Conservation (phyloP, 2,888 invertebrate genomes). For the Mythimna ferrago region DNA sequence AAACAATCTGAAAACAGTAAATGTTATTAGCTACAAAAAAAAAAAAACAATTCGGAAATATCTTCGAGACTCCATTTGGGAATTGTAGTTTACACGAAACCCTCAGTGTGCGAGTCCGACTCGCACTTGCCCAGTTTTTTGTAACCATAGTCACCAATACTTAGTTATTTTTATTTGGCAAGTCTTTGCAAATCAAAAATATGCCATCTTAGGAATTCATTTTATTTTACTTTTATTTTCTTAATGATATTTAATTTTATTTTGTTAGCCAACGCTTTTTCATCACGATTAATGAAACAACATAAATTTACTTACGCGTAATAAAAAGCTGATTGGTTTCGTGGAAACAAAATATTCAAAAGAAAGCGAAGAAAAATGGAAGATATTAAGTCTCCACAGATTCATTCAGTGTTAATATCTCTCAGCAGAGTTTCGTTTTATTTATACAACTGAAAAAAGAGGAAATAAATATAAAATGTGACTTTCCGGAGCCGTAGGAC, state of each 20-base stretch:
- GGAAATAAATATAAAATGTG: slow-evolving; percentile 71
- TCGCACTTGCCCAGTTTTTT: slow-evolving; percentile 4
- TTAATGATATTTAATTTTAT: slow-evolving; percentile 31
- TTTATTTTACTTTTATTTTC: slow-evolving; percentile 12
- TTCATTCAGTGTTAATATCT: slow-evolving; percentile 67
- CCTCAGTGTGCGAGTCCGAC: too few species aligned
- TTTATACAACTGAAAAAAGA: slow-evolving; percentile 65
- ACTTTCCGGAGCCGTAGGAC: slow-evolving; percentile 63
- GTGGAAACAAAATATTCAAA: slow-evolving; percentile 60
- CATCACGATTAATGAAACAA: slow-evolving; percentile 42
- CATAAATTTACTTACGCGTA: slow-evolving; percentile 43
- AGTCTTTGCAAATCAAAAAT: slow-evolving; percentile 1
- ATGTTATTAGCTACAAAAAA: too few species aligned
- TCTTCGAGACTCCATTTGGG: too few species aligned
- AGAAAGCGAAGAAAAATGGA: slow-evolving; percentile 59
- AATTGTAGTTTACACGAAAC: too few species aligned
- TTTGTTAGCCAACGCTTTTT: slow-evolving; percentile 30
- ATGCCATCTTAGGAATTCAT: slow-evolving; percentile 11
- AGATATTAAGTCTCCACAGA: slow-evolving; percentile 60
- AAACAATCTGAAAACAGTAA: too few species aligned
- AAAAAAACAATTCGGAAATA: too few species aligned
- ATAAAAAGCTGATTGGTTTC: slow-evolving; percentile 50
- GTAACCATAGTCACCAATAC: slow-evolving; percentile 6
- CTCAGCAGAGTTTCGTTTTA: slow-evolving; percentile 62
- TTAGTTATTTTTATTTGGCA: background rate